phyloP scores from a whole-genome alignment of 2,797 vertebrate genomes.

The Microctenopoma lineatum region DNA sequence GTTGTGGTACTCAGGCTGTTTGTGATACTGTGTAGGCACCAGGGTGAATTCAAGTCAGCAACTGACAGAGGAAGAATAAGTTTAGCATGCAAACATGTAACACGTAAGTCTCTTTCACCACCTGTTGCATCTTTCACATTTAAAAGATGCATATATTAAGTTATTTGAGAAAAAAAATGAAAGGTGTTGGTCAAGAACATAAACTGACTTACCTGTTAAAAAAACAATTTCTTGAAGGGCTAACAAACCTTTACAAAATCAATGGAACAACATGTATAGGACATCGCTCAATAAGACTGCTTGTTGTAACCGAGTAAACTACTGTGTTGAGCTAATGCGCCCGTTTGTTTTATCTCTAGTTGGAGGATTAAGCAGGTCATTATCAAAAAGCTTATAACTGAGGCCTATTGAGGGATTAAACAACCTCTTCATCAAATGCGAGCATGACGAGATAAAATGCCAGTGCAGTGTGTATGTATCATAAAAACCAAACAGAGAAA shows the following conservation, averaged over 20 bases:
- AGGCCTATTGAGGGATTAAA: constrained; percentile 75
- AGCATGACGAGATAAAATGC: constrained; percentile 45
- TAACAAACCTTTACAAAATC: constrained; percentile 16
- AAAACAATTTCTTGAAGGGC: not conserved
- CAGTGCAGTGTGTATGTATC: constrained; percentile 5
- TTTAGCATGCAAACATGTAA: constrained; percentile 15
- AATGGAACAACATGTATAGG: constrained; percentile 24
- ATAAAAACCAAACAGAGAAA: not conserved
- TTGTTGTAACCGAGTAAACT: constrained; percentile 65
- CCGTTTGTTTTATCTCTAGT: constrained; percentile 74
- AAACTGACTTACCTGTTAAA: not conserved
- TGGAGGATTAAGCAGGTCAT: constrained; percentile 81
- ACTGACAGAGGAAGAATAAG: constrained; percentile 23
- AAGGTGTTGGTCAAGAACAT: not conserved
- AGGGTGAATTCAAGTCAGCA: constrained; percentile 40
- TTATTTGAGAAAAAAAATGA: not conserved
- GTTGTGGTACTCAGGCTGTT: constrained; percentile 33
- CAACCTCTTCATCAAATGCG: constrained; percentile 71
- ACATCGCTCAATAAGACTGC: constrained; percentile 48
- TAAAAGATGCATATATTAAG: not conserved
- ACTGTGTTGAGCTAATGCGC: constrained; percentile 73
- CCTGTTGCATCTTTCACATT: constrained; percentile 1
- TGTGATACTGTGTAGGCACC: constrained; percentile 31
- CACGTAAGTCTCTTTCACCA: not conserved
- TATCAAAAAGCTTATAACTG: constrained; percentile 78